A percentile compares a stretch with the other conserved stretches of the same genome.
These are phyloP conservation scores for Bellardia bayeri DNA, from an alignment of 2,888 invertebrate genomes.

Conservation along the genomic window DNA sequence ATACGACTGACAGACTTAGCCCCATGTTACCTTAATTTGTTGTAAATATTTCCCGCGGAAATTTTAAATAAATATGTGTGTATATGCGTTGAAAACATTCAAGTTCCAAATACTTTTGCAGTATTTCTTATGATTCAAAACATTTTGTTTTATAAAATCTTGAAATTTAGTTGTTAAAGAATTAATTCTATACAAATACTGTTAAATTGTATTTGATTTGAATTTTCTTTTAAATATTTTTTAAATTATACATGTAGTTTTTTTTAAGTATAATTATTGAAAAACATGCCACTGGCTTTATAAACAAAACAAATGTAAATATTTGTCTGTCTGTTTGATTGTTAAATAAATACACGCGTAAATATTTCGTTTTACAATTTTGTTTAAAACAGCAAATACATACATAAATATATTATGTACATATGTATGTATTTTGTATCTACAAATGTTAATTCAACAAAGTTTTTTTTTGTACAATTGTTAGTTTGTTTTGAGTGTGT, in stretches of 20 bases:
- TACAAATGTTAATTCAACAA: neutral
- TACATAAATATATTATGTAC: no score
- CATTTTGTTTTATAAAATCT: no score
- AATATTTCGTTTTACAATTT: neutral
- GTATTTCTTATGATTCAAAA: no score
- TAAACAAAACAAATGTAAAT: conserved; percentile 62
- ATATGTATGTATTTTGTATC: neutral
- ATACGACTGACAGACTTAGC: no score
- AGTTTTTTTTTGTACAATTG: neutral
- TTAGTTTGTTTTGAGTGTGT: conserved; percentile 21
- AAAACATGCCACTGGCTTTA: conserved; percentile 61
- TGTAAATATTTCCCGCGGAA: no score
- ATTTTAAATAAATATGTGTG: no score
- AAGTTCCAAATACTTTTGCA: no score
- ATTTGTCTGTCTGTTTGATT: conserved; percentile 15
- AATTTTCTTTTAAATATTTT: neutral
- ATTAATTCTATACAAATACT: conserved; percentile 11
- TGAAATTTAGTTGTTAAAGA: neutral
- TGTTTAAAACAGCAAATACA: neutral
- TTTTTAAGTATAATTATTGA: conserved; percentile 45
- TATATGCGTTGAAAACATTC: no score
- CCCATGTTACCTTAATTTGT: no score
- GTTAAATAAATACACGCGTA: conserved; percentile 44
- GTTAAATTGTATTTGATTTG: conserved; percentile 1
- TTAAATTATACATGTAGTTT: conserved; percentile 35